phyloP scores from a whole-genome alignment of 2,888 invertebrate species.

The Philereme transversata region DNA sequence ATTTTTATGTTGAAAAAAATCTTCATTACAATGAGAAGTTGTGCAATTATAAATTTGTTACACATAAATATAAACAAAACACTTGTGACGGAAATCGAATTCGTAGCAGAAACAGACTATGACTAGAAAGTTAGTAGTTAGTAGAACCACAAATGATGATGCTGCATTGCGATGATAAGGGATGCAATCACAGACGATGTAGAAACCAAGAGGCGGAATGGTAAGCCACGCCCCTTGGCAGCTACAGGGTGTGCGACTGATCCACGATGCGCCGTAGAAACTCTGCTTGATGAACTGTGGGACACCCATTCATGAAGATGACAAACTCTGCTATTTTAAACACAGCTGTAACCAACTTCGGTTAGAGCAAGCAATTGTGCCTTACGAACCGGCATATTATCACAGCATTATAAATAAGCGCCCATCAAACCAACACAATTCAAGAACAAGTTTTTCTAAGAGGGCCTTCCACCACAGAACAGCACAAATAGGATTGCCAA shows the following conservation, averaged over 20 bases:
- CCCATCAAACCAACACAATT: slow-evolving; percentile 7
- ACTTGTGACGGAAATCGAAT: background rate
- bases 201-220: slow-evolving; percentile 68
- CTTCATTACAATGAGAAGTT: background rate
- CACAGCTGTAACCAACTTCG: too few relatives aligned
- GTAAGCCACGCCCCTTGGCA: slow-evolving; percentile 77
- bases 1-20: slow-evolving; percentile 6
- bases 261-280: slow-evolving; percentile 35
- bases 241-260: slow-evolving; percentile 77
- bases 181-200: slow-evolving; percentile 67
- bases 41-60: too few relatives aligned
- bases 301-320: too few relatives aligned
- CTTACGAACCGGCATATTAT: too few relatives aligned
- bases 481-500: too few relatives aligned
- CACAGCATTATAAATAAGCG: background rate
- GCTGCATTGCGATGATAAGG: slow-evolving; percentile 39
- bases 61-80: background rate
- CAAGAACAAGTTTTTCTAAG: too few relatives aligned
- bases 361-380: too few relatives aligned
- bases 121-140: slow-evolving; percentile 24
- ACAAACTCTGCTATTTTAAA: too few relatives aligned
- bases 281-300: slow-evolving; percentile 17
- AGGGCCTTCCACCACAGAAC: too few relatives aligned
- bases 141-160: slow-evolving; percentile 41
- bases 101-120: background rate